Conservation (phyloP, 2,888 invertebrate genomes). For the Ditula angustiorana region DNA sequence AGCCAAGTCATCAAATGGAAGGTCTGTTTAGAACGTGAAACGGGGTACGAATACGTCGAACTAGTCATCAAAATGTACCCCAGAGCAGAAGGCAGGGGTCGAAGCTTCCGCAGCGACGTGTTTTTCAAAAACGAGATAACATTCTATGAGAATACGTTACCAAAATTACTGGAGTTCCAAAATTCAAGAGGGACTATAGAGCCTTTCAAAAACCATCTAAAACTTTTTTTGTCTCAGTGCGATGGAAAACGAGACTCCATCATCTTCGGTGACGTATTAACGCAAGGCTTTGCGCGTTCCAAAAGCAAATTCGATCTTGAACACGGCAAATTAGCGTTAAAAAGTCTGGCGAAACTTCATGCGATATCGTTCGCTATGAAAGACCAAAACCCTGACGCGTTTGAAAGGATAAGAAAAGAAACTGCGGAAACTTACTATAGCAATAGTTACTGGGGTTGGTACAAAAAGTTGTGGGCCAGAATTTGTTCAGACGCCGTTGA, state of each 20-base stretch:
- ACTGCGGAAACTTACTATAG: constrained; percentile 79
- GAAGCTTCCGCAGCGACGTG: constrained; percentile 83
- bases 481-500: constrained; percentile 85
- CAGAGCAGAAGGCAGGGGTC: too few species aligned
- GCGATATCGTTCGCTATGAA: constrained; percentile 74
- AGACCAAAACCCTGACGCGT: constrained; percentile 64
- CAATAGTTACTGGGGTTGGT: constrained; percentile 78
- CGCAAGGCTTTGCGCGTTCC: constrained; percentile 61
- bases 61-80: constrained; percentile 85
- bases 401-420: constrained; percentile 53
- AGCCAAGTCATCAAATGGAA: constrained; percentile 23
- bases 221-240: constrained; percentile 57
- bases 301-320: constrained; percentile 62
- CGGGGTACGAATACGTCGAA: constrained; percentile 51
- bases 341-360: constrained; percentile 74
- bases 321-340: constrained; percentile 65
- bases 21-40: background rate
- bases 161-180: constrained; percentile 54
- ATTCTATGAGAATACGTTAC: constrained; percentile 78
- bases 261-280: constrained; percentile 68
- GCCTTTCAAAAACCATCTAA: constrained; percentile 67
- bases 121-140: constrained; percentile 86
- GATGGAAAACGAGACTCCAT: constrained; percentile 74
- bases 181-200: constrained; percentile 48
- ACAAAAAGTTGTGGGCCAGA: constrained; percentile 79